These are phyloP conservation scores for Pangasius krempfi DNA, from an alignment of 2,797 vertebrate species.

Conservation along the genomic window DNA sequence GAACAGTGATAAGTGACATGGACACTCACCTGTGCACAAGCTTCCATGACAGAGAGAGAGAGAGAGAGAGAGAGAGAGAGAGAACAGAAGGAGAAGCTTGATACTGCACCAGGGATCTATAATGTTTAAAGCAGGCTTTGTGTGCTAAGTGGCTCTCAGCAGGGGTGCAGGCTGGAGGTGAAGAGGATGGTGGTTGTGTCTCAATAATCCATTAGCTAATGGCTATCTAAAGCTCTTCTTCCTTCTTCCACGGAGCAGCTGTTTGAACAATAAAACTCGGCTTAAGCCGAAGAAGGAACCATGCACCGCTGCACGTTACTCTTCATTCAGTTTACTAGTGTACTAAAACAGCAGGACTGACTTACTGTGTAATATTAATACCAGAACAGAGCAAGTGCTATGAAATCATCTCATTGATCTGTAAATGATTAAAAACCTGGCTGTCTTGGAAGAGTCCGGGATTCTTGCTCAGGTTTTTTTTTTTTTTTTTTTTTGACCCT, in stretches of 20 bases:
- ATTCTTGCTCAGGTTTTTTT: slow-evolving; percentile 62
- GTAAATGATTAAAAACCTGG: background rate
- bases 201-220: slow-evolving; percentile 84
- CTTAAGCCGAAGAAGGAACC: slow-evolving; percentile 35
- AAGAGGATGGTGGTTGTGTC: slow-evolving; percentile 68
- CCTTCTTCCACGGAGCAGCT: slow-evolving; percentile 39
- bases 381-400: background rate
- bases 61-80: slow-evolving; percentile 45
- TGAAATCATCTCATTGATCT: background rate
- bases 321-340: background rate
- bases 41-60: slow-evolving; percentile 30
- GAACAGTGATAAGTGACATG: slow-evolving; percentile 65
- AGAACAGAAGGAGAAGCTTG: slow-evolving; percentile 45
- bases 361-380: background rate
- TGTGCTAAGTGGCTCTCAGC: slow-evolving; percentile 75
- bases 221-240: slow-evolving; percentile 70
- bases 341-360: background rate
- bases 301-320: slow-evolving; percentile 58
- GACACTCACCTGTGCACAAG: slow-evolving; percentile 58
- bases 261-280: slow-evolving; percentile 45
- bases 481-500: background rate
- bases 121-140: slow-evolving; percentile 69
- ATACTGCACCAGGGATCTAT: slow-evolving; percentile 69
- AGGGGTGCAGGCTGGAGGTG: slow-evolving; percentile 68
- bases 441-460: background rate